Conservation (phyloP, 2,797 vertebrate species). For the Ambastaia sidthimunki region DNA sequence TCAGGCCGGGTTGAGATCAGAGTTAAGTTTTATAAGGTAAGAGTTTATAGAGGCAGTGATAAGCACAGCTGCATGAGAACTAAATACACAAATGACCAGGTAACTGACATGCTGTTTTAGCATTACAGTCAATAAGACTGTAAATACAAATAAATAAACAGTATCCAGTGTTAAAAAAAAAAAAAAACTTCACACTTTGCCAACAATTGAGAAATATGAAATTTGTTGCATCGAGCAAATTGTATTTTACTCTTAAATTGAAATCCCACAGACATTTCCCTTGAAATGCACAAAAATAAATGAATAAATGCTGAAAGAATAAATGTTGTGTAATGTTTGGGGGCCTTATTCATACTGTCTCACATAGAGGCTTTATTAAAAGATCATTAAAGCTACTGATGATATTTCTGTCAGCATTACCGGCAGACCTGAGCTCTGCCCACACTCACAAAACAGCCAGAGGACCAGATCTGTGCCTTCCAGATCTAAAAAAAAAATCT, state of each 20-base stretch:
- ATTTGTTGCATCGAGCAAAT: slow-evolving; percentile 22
- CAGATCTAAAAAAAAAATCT: too few species aligned
- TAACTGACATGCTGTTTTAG: slow-evolving; percentile 22
- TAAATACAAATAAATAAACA: slow-evolving; percentile 32
- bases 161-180: slow-evolving; percentile 28
- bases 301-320: background rate
- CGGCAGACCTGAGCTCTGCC: too few species aligned
- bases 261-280: background rate
- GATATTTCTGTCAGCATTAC: background rate
- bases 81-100: too few species aligned
- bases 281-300: background rate
- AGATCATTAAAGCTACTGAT: slow-evolving; percentile 27
- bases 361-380: slow-evolving; percentile 2
- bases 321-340: background rate
- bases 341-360: background rate
- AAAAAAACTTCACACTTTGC: slow-evolving; percentile 21
- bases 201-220: slow-evolving; percentile 3
- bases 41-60: too few species aligned
- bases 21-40: too few species aligned
- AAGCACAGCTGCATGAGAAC: too few species aligned
- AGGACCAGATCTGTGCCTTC: too few species aligned
- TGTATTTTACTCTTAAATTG: background rate
- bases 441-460: too few species aligned
- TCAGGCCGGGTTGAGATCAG: too few species aligned
- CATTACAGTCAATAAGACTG: slow-evolving; percentile 16